Evolutionary conservation across 2,888 invertebrate genomes (phyloP).

Genomic region (Ptilodon capucinus): DNA sequence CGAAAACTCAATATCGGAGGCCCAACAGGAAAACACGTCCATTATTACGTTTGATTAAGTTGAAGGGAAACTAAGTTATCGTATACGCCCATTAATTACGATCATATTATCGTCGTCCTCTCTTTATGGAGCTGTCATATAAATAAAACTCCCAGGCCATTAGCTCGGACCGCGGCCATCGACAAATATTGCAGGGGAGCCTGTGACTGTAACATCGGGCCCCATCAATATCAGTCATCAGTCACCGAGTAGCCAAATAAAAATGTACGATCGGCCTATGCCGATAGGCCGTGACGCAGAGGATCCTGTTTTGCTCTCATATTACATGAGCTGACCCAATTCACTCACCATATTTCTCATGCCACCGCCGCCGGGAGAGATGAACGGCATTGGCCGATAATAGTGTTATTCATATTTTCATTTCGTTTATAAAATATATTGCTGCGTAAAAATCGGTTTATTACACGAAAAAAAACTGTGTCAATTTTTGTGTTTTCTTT

Average conservation of each 20-base stretch:
- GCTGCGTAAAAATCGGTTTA: neutral
- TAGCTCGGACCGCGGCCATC: slow-evolving; percentile 50
- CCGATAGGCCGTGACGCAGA: slow-evolving; percentile 54
- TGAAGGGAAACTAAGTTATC: slow-evolving; percentile 46
- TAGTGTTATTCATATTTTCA: slow-evolving; percentile 16
- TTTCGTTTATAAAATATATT: slow-evolving; percentile 2
- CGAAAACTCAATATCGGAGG: slow-evolving; percentile 14
- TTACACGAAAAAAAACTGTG: no score
- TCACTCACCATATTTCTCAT: slow-evolving; percentile 42
- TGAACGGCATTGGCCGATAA: slow-evolving; percentile 24
- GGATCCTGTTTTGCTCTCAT: slow-evolving; percentile 54
- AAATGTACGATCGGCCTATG: slow-evolving; percentile 63
- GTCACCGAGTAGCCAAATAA: slow-evolving; percentile 72
- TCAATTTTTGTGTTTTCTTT: no score
- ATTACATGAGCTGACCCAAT: slow-evolving; percentile 69
- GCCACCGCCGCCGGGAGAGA: slow-evolving; percentile 37
- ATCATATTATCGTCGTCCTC: slow-evolving; percentile 58
- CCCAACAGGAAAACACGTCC: slow-evolving; percentile 31
- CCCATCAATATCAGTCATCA: slow-evolving; percentile 78
- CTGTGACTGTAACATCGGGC: slow-evolving; percentile 50
- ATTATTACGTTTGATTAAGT: slow-evolving; percentile 39
- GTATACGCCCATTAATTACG: slow-evolving; percentile 57
- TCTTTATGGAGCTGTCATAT: slow-evolving; percentile 68
- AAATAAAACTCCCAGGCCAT: slow-evolving; percentile 68
- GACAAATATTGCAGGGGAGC: slow-evolving; percentile 59